Base-by-base conservation (phyloP, 2,797 vertebrate species). In the Lateolabrax maculatus region DNA sequence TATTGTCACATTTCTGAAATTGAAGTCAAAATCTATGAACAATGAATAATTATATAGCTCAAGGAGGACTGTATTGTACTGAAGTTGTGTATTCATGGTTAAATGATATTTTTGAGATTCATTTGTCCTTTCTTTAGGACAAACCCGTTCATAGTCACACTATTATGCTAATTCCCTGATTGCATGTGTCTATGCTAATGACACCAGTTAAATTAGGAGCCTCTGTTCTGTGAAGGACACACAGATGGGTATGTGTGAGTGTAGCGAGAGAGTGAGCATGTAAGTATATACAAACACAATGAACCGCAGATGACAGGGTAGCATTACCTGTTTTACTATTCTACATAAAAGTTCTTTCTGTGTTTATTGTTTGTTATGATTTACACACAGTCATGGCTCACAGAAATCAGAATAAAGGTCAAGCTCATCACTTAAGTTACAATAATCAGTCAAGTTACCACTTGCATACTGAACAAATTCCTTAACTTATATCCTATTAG, bases 201-300 rank as follows among this genome's bases (percentile, higher is more conserved):
- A 69, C 25, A 53, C 43, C 13, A 48, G 53, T 63, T 84, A 71
- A 67, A 75, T 75, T 63, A 64, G 31, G 29, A 74, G 37, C 44
- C 71, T 71, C 41, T 85, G 57, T 78, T 85, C 70, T 80, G 80
- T 88, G 84, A 84, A 90, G 75, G 86, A 71, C 82, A 83, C 58
- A 31, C 71, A 77, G 66, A 60, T 82, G 51, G 5, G 39, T 78
- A 31, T 18, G 44, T 60, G 52, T 3, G 3, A 19, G 27, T 76
- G 49, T 27, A 41, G 27, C 25, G 27, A 71, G 43, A 36, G 39
- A 36, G 34, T 34, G 29, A 11, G 34, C 27, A 74, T 65, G 36
- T 60, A 63, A n/a, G 39, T 64, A 10, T 60, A 51, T 51, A 48
- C 9, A 68, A 58, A 66, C 19, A 64, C 25, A 66, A 15, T 43